Evolutionary conservation across 2,113 vertebrate species (phyloP).

Genomic region (Gymnarchus niloticus): DNA sequence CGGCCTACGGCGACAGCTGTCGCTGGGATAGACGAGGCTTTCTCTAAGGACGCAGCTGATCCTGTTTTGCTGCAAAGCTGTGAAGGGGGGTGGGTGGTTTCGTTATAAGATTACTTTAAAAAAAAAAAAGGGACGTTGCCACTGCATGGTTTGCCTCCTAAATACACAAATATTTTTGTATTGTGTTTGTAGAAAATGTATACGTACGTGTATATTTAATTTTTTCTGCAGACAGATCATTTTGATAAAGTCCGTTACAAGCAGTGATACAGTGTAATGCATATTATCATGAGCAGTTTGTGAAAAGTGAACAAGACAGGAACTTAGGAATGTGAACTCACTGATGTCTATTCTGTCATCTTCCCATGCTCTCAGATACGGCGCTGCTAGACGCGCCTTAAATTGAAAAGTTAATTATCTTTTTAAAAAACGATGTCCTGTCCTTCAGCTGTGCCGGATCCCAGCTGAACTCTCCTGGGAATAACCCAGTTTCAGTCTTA

Average conservation of each 20-base stretch:
- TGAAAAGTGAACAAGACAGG: not conserved
- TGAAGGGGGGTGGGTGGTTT: not conserved
- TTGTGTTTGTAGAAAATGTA: too few species aligned
- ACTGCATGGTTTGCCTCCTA: not conserved
- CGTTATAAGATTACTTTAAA: not conserved
- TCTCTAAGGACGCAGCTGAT: not conserved
- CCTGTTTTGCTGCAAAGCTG: not conserved
- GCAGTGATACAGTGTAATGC: too few species aligned
- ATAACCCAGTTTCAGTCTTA: slow-evolving; percentile 75
- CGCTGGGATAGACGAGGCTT: too few species aligned
- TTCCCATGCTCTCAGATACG: slow-evolving; percentile 51
- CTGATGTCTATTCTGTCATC: not conserved
- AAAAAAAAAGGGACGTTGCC: not conserved
- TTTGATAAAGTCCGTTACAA: too few species aligned
- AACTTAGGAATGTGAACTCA: too few species aligned
- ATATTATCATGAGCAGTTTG: not conserved
- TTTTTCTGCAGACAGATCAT: too few species aligned
- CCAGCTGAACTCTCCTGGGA: slow-evolving; percentile 67
- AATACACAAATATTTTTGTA: not conserved
- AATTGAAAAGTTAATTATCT: slow-evolving; percentile 83
- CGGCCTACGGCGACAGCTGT: too few species aligned
- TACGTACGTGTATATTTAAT: too few species aligned
- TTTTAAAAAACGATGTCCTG: slow-evolving; percentile 75
- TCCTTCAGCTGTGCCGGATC: slow-evolving; percentile 77
- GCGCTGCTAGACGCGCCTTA: slow-evolving; percentile 65